phyloP scores from a whole-genome alignment of 2,113 vertebrate genomes.

The Theristicus caerulescens region DNA sequence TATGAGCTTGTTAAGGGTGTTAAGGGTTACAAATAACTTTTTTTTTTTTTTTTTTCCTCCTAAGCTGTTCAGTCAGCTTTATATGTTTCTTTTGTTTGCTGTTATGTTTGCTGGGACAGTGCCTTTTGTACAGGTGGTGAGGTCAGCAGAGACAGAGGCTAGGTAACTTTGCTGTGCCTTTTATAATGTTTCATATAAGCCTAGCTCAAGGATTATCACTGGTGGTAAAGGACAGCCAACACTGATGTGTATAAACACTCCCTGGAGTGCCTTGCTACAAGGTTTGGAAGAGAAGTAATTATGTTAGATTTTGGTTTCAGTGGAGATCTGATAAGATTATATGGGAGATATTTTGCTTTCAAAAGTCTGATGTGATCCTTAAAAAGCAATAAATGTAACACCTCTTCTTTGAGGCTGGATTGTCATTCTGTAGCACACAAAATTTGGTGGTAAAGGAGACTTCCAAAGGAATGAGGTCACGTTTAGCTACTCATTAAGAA shows the following conservation, averaged over 20 bases:
- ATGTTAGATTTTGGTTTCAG: slow-evolving; percentile 50
- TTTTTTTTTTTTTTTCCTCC: background rate
- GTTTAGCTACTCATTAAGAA: background rate
- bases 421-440: background rate
- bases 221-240: slow-evolving; percentile 53
- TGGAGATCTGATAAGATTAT: slow-evolving; percentile 55
- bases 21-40: background rate
- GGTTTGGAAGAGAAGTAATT: slow-evolving; percentile 51
- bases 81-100: background rate
- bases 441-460: background rate
- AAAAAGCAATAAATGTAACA: slow-evolving; percentile 4
- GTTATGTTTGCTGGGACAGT: background rate
- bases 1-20: slow-evolving; percentile 3
- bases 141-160: background rate
- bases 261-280: slow-evolving; percentile 7
- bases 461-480: background rate
- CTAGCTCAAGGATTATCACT: slow-evolving; percentile 37
- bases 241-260: slow-evolving; percentile 24
- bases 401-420: background rate
- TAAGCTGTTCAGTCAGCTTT: background rate
- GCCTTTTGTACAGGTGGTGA: background rate
- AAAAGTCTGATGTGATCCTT: slow-evolving; percentile 11
- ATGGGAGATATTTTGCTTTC: slow-evolving; percentile 33
- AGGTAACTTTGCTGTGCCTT: slow-evolving; percentile 41
- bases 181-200: background rate